Conservation (phyloP, 2,113 vertebrate genomes). For the Sinocyclocheilus grahami region DNA sequence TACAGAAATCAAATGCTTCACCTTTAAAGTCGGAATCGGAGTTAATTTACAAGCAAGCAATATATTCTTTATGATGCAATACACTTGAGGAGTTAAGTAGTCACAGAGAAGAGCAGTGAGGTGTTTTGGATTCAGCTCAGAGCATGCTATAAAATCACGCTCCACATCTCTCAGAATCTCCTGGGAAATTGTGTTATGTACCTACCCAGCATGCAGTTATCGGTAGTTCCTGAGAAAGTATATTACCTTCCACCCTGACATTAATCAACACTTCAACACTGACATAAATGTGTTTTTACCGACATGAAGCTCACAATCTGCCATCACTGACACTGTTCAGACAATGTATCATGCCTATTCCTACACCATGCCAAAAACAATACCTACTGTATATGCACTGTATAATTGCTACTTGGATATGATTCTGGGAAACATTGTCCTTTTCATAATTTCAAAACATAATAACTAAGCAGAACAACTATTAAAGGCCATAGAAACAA, state of each 20-base stretch:
- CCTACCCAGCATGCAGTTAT: conserved; percentile 16
- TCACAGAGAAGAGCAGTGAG: neutral
- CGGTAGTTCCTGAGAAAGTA: neutral
- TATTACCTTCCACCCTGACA: neutral
- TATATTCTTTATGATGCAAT: neutral
- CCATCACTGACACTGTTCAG: neutral
- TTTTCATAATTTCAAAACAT: neutral
- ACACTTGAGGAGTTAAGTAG: neutral
- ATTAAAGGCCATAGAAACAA: neutral
- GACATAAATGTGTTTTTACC: neutral
- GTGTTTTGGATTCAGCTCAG: conserved; percentile 13
- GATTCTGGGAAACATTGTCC: neutral
- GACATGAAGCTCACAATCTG: conserved; percentile 2
- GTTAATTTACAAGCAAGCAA: neutral
- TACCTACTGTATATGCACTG: neutral
- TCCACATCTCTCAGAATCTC: neutral
- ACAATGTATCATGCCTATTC: neutral
- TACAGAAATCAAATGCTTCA: neutral
- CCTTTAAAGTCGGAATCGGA: neutral
- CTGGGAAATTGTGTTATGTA: conserved; percentile 5
- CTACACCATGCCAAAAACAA: neutral
- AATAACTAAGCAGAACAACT: neutral
- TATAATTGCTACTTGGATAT: neutral
- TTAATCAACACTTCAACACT: neutral
- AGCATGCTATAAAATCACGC: neutral